phyloP scores from a whole-genome alignment of 2,797 vertebrate species.

The Lates japonicus region DNA sequence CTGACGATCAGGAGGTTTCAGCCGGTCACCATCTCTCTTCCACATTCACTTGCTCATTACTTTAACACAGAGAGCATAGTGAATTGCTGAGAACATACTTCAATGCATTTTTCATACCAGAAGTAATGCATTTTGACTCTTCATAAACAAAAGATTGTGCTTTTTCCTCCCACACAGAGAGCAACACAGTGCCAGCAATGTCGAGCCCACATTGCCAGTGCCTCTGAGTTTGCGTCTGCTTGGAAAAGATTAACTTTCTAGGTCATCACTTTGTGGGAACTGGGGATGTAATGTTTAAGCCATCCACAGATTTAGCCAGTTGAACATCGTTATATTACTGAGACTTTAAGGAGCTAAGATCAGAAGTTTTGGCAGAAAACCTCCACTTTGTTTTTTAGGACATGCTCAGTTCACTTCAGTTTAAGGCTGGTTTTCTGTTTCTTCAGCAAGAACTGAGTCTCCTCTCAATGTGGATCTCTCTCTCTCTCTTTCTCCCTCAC shows the following conservation, averaged over 20 bases:
- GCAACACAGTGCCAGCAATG: slow-evolving; percentile 14
- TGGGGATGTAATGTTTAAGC: slow-evolving; percentile 70
- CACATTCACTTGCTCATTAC: slow-evolving; percentile 14
- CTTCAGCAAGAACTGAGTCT: slow-evolving; percentile 33
- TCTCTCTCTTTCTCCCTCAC: slow-evolving; percentile 11
- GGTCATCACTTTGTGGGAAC: slow-evolving; percentile 81
- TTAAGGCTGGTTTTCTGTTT: slow-evolving; percentile 37
- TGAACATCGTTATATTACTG: slow-evolving; percentile 35
- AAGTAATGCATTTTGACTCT: slow-evolving; percentile 9
- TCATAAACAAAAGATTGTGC: slow-evolving; percentile 37
- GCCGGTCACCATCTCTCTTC: slow-evolving; percentile 54
- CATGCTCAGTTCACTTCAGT: slow-evolving; percentile 39
- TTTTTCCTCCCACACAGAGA: slow-evolving; percentile 35
- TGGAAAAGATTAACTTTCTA: slow-evolving; percentile 86
- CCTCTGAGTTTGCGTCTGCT: slow-evolving; percentile 58
- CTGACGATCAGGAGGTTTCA: slow-evolving; percentile 85
- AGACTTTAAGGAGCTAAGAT: slow-evolving; percentile 38
- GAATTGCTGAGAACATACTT: slow-evolving; percentile 7
- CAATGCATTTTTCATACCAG: slow-evolving; percentile 30
- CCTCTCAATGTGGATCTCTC: slow-evolving; percentile 24
- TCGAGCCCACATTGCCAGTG: slow-evolving; percentile 18
- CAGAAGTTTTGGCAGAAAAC: slow-evolving; percentile 46
- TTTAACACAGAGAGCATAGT: slow-evolving; percentile 24
- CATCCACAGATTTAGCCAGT: slow-evolving; percentile 48
- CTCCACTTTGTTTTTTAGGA: slow-evolving; percentile 42